phyloP scores from a whole-genome alignment of 2,888 invertebrate species.

The Minunthozetes semirufus region DNA sequence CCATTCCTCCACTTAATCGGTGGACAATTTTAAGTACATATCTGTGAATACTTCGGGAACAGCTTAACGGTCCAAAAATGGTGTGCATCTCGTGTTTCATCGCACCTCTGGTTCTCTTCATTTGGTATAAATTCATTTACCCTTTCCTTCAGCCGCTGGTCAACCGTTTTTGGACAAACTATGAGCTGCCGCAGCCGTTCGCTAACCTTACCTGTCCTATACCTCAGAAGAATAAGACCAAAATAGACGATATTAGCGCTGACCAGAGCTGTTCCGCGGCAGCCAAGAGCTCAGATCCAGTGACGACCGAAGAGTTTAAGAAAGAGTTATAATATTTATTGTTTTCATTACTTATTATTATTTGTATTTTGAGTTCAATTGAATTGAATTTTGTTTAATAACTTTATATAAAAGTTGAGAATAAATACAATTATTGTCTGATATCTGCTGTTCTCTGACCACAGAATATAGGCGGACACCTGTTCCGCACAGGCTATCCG shows the following conservation, averaged over 20 bases:
- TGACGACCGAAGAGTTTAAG: not conserved
- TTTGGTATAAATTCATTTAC: constrained; percentile 77
- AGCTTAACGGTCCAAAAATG: constrained; percentile 48
- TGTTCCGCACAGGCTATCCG: too few relatives aligned
- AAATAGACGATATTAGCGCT: not conserved
- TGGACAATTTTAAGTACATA: too few relatives aligned
- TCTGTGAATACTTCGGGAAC: not conserved
- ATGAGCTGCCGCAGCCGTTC: constrained; percentile 35
- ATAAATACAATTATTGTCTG: too few relatives aligned
- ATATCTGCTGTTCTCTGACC: too few relatives aligned
- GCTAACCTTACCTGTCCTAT: constrained; percentile 36
- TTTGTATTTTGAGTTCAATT: too few relatives aligned
- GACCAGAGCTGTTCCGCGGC: not conserved
- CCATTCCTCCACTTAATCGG: too few relatives aligned
- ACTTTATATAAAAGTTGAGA: too few relatives aligned
- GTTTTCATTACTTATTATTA: too few relatives aligned
- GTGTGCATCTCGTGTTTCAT: constrained; percentile 79
- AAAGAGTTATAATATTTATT: too few relatives aligned
- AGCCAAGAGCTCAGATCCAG: not conserved
- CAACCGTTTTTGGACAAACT: constrained; percentile 4
- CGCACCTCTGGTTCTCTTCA: constrained; percentile 68
- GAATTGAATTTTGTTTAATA: too few relatives aligned
- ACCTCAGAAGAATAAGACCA: constrained; percentile 12
- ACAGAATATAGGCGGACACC: too few relatives aligned
- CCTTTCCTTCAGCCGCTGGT: constrained; percentile 57